These are phyloP conservation scores for Batillaria attramentaria DNA, from an alignment of 1,140 invertebrate species.

Conservation along the genomic window DNA sequence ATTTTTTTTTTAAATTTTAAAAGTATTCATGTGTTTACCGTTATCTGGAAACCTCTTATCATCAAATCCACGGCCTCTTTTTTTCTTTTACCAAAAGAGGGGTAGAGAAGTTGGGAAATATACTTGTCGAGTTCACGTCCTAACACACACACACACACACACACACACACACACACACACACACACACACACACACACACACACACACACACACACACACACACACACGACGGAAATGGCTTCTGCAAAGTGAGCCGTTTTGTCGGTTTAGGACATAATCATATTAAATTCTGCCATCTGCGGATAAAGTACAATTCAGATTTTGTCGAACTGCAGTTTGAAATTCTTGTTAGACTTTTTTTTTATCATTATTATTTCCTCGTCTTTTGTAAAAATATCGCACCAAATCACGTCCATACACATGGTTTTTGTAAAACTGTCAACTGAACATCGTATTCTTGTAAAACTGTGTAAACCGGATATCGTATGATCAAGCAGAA, in stretches of 20 bases:
- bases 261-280: background rate
- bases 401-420: background rate
- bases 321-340: background rate
- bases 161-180: background rate
- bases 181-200: constrained; percentile 7
- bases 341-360: background rate
- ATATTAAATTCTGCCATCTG: background rate
- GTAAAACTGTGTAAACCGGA: no score
- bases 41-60: background rate
- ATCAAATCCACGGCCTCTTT: background rate
- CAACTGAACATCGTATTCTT: no score
- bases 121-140: background rate
- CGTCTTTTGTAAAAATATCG: background rate
- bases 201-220: background rate
- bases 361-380: background rate
- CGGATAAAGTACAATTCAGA: background rate
- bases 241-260: background rate
- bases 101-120: no score
- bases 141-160: background rate
- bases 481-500: no score
- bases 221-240: no score
- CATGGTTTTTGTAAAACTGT: no score
- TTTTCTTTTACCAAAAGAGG: no score
- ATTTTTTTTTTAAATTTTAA: background rate
- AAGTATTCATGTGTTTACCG: background rate